These are phyloP conservation scores for Drosophila bocki DNA, from an alignment of 1,140 invertebrate species.

Conservation along the genomic window DNA sequence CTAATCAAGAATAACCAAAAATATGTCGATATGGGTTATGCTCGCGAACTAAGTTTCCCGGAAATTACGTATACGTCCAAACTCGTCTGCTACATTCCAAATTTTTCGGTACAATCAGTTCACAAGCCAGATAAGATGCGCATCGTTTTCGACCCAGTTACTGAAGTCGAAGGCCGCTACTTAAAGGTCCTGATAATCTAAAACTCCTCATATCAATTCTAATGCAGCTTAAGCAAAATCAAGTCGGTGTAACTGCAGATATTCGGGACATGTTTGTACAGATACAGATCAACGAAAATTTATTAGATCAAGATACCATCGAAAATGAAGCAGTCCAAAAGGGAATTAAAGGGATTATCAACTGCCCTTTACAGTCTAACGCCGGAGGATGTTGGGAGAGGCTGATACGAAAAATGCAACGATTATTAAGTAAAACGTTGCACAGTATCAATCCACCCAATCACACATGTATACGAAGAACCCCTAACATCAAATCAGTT, in stretches of 20 bases:
- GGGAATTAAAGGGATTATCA: too few species aligned
- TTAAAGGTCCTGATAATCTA: conserved; percentile 2
- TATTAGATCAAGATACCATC: too few species aligned
- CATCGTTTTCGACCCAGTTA: conserved; percentile 1
- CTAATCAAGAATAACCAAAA: not conserved
- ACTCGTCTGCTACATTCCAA: not conserved
- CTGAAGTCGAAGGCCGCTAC: not conserved
- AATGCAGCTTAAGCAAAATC: not conserved
- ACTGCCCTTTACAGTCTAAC: too few species aligned
- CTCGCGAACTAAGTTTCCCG: not conserved
- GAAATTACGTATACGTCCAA: not conserved
- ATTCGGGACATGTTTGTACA: not conserved
- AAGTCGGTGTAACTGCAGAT: not conserved
- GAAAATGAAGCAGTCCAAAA: too few species aligned
- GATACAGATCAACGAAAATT: not conserved
- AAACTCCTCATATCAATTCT: not conserved
- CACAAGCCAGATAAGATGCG: conserved; percentile 2
- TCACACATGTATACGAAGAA: too few species aligned
- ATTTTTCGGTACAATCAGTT: not conserved
- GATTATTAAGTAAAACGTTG: too few species aligned
- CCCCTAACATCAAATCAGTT: too few species aligned
- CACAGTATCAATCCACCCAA: too few species aligned
- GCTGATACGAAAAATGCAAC: too few species aligned
- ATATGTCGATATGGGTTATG: not conserved
- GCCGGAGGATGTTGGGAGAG: too few species aligned